Evolutionary conservation across 2,797 vertebrate species (phyloP).

Genomic region (Echiichthys vipera): DNA sequence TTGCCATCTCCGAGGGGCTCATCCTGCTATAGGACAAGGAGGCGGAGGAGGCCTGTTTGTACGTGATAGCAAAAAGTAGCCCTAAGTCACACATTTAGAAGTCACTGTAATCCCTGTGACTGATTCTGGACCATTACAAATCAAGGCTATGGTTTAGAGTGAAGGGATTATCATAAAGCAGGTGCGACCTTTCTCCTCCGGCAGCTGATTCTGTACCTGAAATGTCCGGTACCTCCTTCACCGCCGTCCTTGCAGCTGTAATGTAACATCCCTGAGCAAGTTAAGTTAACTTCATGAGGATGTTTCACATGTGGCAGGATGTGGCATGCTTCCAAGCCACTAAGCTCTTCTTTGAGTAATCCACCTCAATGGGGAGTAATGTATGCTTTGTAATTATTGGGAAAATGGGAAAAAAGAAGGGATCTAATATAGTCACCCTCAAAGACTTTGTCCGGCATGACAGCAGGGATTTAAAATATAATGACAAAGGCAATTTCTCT

Average conservation of each 20-base stretch:
- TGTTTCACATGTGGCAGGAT: constrained; percentile 28
- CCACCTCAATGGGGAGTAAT: constrained; percentile 50
- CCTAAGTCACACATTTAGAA: constrained; percentile 64
- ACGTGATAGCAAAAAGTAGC: constrained; percentile 71
- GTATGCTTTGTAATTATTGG: constrained; percentile 47
- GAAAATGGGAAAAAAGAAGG: constrained; percentile 31
- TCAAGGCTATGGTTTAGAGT: constrained; percentile 47
- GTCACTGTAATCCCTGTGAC: constrained; percentile 75
- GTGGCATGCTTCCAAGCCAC: constrained; percentile 36
- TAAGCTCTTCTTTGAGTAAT: constrained; percentile 54
- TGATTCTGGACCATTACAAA: constrained; percentile 64
- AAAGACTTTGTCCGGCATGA: constrained; percentile 53
- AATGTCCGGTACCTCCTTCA: constrained; percentile 40
- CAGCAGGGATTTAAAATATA: constrained; percentile 60
- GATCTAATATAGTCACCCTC: constrained; percentile 41
- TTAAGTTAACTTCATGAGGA: constrained; percentile 42
- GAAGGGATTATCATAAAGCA: constrained; percentile 64
- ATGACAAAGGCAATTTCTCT: constrained; percentile 49
- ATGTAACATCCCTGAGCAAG: constrained; percentile 21
- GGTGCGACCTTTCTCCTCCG: constrained; percentile 63
- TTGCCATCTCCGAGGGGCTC: constrained; percentile 42
- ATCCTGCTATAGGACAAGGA: constrained; percentile 27
- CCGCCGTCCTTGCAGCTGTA: constrained; percentile 19
- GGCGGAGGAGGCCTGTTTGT: constrained; percentile 55
- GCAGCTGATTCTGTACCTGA: constrained; percentile 52